Evolutionary conservation across 2,113 vertebrate genomes (phyloP).

Genomic region (Onychostruthus taczanowskii): DNA sequence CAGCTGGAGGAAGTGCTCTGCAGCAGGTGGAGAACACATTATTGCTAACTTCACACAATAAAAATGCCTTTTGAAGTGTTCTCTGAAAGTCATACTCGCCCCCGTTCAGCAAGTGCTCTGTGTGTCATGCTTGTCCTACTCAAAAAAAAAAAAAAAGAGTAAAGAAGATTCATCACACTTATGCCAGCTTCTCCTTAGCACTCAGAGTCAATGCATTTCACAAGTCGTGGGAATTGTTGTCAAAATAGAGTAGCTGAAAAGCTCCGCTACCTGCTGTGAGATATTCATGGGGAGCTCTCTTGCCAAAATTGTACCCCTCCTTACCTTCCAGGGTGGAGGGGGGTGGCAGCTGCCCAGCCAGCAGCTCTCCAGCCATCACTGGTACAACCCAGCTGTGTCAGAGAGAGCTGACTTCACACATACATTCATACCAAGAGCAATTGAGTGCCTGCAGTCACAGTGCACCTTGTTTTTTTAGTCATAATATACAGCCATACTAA

Average conservation of each 20-base stretch:
- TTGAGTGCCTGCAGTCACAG: not conserved
- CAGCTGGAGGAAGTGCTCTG: not conserved
- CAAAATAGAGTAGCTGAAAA: not conserved
- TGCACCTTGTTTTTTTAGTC: not conserved
- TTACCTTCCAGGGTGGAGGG: not conserved
- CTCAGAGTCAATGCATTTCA: not conserved
- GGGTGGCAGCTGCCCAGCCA: not conserved
- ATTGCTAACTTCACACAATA: not conserved
- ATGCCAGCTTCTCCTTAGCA: not conserved
- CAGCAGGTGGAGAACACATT: not conserved
- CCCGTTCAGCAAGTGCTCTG: not conserved
- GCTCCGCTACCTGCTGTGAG: not conserved
- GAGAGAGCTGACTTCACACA: not conserved
- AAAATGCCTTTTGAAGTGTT: not conserved
- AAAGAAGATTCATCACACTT: not conserved
- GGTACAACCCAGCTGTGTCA: not conserved
- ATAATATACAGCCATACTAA: not conserved
- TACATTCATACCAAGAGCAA: rapidly evolving
- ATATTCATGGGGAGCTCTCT: not conserved
- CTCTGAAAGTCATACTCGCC: not conserved
- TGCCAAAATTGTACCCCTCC: not conserved
- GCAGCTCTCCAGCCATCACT: not conserved
- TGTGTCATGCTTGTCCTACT: not conserved
- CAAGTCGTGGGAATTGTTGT: not conserved
- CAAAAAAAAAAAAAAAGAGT: not conserved